Evolutionary conservation across 2,797 vertebrate species (phyloP), one percentile per base, ranked within the genome.

Genomic region (Pteropus rufus): DNA sequence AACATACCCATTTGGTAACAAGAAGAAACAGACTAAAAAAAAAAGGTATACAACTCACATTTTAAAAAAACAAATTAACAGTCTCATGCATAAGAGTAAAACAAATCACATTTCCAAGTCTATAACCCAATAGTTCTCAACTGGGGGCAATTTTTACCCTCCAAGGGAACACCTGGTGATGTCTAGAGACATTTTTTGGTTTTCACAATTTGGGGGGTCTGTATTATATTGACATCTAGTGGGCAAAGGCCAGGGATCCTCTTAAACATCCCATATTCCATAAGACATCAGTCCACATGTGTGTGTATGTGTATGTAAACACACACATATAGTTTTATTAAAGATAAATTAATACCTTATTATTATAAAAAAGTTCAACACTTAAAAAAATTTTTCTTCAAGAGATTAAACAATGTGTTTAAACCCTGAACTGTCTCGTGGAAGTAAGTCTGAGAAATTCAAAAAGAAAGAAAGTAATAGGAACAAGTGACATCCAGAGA

Each of bases 71-170:
- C 16, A 84, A 72, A 88, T 41, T 70, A 82, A 81, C 7, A 90
- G 49, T 34, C n/a, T 82, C 54, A 87, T 54, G 81, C 39, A 91
- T 69, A 88, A 31, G 87, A 88, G 88, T 83, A 89, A 84, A 94
- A 89, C 4, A 34, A 84, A 81, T 44, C 54, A n/a, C 52, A 67
- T 70, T 75, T 80, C 7, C 26, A 81, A 81, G 60, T 81, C 19
- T 81, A 19, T 81, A 67, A 73, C 23, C 29, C 36, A 58, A 12
- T 46, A 26, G 9, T 64, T 77, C 46, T 90, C 86, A 79, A 79
- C 0, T 4, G 29, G 8, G 11, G 24, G 15, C 23, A 88, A 31
- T 41, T 82, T 92, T 54, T 23, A 31, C 60, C 34, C 21, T 36
- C 26, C 15, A 92, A 69, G n/a, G 26, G 44, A 6, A 65, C 23